Base-by-base conservation (phyloP, 2,113 vertebrate genomes). In the Eubucco bourcierii region DNA sequence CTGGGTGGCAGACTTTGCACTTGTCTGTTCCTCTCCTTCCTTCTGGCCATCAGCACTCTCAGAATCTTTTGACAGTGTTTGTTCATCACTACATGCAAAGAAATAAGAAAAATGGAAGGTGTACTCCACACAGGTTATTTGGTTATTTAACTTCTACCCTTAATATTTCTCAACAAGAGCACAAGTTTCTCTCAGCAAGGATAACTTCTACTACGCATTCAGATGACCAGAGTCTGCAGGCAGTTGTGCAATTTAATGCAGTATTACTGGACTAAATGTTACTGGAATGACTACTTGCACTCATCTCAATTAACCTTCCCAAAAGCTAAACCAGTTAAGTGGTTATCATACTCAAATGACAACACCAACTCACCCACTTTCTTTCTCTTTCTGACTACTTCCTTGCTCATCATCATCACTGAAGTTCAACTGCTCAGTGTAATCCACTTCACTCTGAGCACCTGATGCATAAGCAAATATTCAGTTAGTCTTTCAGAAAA, bases 401-500 rank as follows among this genome's bases (percentile, higher is more conserved):
- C 99, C 99, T 97, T 99, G 99, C 39, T 99, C 99, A 83, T 99
- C 99, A 59, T 99, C 99, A 44, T 99, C 99, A 80, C 99, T 99
- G 97, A 99, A 99, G 95, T 99, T 99, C 31, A 99, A 96, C 96
- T 99, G 99, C 90, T 99, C 99, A 4, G 99, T 99, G 90, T 99
- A 99, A 97, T 99, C 99, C 72, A 99, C 99, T 97, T 99, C 99
- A 98, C 99, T 99, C 91, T 99, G 99, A 92, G 99, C 99, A 96
- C 99, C 99, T 99, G 94, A 78, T 17, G 41, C 82, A 93, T 20
- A 46, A 94, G 34, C 27, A 79, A 91, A 90, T 10, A 80, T 14
- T 90, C 34, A 75, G 37, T 44, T 87, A 81, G 82, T 21, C 65
- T 33, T 55, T 52, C 56, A 73, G 24, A 58, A 90, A 60, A 11